Evolutionary conservation across 2,888 invertebrate species (phyloP).

Genomic region (Yponomeuta cagnagella): DNA sequence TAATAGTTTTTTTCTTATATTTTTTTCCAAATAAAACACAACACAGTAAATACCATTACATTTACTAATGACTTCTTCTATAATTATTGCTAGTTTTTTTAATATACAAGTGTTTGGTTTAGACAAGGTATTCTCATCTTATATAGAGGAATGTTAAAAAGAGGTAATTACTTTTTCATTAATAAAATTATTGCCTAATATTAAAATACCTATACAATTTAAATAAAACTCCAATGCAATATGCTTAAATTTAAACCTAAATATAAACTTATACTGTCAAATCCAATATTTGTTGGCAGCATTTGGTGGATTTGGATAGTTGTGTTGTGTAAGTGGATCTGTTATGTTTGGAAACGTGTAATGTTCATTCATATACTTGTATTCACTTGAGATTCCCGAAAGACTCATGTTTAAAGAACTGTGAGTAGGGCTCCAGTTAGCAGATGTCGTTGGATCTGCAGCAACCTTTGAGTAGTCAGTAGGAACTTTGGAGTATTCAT

Average conservation of each 20-base stretch:
- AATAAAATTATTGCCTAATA: conserved; percentile 32
- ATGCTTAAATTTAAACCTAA: conserved; percentile 18
- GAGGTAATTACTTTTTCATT: conserved; percentile 56
- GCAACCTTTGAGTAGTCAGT: conserved; percentile 68
- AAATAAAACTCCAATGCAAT: conserved; percentile 37
- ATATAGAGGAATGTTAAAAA: conserved; percentile 55
- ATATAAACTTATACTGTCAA: conserved; percentile 40
- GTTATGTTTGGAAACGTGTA: conserved; percentile 61
- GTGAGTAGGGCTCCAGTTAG: conserved; percentile 73
- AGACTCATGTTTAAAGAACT: conserved; percentile 68
- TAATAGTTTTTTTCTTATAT: not conserved
- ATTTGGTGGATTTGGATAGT: conserved; percentile 62
- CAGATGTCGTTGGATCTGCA: conserved; percentile 66
- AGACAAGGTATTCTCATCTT: conserved; percentile 37
- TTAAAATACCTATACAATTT: conserved; percentile 38
- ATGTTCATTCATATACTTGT: conserved; percentile 70
- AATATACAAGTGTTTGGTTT: conserved; percentile 63
- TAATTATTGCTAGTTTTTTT: conserved; percentile 29
- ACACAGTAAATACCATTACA: not conserved
- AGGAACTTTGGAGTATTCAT: conserved; percentile 76
- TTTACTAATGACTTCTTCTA: conserved; percentile 45
- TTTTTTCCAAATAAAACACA: not conserved
- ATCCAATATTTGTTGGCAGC: conserved; percentile 70
- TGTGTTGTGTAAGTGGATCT: conserved; percentile 64
- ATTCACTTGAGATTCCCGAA: conserved; percentile 63